phyloP scores from a whole-genome alignment of 2,797 vertebrate genomes.

The Semaprochilodus insignis region DNA sequence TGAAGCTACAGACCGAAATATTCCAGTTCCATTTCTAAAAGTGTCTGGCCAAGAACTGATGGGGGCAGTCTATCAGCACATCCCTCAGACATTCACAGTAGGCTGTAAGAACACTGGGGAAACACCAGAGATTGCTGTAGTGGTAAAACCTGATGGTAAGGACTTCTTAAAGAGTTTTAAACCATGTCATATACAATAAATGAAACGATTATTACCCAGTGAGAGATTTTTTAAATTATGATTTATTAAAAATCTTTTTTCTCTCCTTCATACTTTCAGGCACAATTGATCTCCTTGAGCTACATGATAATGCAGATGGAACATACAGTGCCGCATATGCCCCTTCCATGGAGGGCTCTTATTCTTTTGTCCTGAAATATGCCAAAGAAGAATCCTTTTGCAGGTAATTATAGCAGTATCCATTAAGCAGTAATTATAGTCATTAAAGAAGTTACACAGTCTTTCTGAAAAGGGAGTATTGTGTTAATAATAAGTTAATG shows the following conservation, averaged over 20 bases:
- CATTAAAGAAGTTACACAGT: background rate
- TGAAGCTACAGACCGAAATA: background rate
- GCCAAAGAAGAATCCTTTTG: background rate
- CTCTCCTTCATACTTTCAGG: background rate
- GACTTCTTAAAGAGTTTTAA: background rate
- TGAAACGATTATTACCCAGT: background rate
- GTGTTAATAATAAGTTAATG: background rate
- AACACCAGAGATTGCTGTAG: background rate
- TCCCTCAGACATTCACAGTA: background rate
- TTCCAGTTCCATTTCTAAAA: background rate
- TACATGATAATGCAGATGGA: background rate
- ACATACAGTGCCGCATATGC: background rate
- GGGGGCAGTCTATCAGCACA: background rate
- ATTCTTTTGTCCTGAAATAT: background rate
- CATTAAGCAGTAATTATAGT: background rate
- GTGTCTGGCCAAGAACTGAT: slow-evolving; percentile 1
- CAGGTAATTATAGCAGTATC: background rate
- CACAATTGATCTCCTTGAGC: background rate
- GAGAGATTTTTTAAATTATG: background rate
- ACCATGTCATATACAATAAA: background rate
- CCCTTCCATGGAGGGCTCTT: background rate
- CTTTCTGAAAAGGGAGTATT: background rate
- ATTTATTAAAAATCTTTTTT: background rate
- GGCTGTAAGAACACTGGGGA: background rate
- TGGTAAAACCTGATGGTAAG: background rate